These are phyloP conservation scores for Carcina quercana DNA, from an alignment of 2,888 invertebrate species.

Conservation along the genomic window DNA sequence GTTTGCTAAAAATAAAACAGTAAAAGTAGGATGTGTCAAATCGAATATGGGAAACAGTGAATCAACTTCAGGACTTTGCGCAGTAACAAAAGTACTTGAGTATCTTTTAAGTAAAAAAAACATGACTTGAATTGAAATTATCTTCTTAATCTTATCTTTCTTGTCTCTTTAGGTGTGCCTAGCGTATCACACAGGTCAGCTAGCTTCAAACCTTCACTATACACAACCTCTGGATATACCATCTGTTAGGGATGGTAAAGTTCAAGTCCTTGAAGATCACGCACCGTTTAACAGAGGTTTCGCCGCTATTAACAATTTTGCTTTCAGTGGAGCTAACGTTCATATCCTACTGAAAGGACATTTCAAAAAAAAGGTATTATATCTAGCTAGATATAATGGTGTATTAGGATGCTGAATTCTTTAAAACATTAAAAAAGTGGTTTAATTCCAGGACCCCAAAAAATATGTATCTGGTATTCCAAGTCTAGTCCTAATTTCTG, in stretches of 20 bases:
- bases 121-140: too few relatives aligned
- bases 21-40: constrained; percentile 64
- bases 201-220: constrained; percentile 39
- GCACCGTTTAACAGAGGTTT: constrained; percentile 26
- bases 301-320: constrained; percentile 37
- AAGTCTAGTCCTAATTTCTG: constrained; percentile 68
- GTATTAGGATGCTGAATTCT: not conserved
- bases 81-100: constrained; percentile 71
- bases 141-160: not conserved
- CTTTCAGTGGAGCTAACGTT: constrained; percentile 34
- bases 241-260: constrained; percentile 25
- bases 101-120: too few relatives aligned
- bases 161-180: constrained; percentile 27
- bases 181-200: constrained; percentile 32
- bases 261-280: constrained; percentile 31
- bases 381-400: not conserved
- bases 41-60: constrained; percentile 52
- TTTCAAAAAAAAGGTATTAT: constrained; percentile 36
- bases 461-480: constrained; percentile 45
- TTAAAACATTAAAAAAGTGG: not conserved
- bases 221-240: constrained; percentile 25
- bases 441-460: constrained; percentile 26
- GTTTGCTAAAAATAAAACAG: constrained; percentile 62
- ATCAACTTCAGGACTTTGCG: constrained; percentile 52
- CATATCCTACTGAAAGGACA: constrained; percentile 41